Evolutionary conservation across 2,113 vertebrate genomes (phyloP).

Genomic region (Galemys pyrenaicus): DNA sequence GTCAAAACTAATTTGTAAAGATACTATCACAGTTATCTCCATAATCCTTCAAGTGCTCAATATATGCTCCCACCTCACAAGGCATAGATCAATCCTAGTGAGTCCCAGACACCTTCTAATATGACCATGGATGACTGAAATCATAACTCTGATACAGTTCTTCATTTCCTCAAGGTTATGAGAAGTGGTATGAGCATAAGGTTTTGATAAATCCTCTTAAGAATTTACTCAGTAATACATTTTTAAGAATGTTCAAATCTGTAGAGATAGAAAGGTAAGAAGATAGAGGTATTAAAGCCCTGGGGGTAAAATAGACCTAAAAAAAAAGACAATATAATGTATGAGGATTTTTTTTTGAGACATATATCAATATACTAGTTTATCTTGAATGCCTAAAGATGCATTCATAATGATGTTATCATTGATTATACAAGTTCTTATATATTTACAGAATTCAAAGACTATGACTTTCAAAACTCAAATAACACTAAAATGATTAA

Average conservation of each 20-base stretch:
- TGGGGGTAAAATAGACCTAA: background rate
- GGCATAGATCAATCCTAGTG: background rate
- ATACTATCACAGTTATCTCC: background rate
- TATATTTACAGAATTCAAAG: slow-evolving; percentile 29
- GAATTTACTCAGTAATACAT: background rate
- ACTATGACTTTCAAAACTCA: slow-evolving; percentile 14
- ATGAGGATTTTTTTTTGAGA: background rate
- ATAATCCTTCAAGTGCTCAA: background rate
- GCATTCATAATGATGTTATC: background rate
- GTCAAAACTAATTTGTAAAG: background rate
- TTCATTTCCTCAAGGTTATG: background rate
- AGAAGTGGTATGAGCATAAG: background rate
- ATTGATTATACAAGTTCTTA: background rate
- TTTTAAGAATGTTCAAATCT: background rate
- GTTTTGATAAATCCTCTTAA: background rate
- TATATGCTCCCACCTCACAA: background rate
- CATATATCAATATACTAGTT: background rate
- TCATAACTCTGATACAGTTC: background rate
- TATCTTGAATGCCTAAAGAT: background rate
- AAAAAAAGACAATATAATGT: background rate
- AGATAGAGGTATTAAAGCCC: background rate
- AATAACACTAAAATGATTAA: slow-evolving; percentile 3
- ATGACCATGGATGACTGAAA: background rate
- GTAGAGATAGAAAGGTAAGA: background rate
- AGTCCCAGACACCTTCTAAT: background rate